These are phyloP conservation scores for Cyphomyrmex costatus DNA, from an alignment of 1,140 invertebrate species.

Conservation along the genomic window DNA sequence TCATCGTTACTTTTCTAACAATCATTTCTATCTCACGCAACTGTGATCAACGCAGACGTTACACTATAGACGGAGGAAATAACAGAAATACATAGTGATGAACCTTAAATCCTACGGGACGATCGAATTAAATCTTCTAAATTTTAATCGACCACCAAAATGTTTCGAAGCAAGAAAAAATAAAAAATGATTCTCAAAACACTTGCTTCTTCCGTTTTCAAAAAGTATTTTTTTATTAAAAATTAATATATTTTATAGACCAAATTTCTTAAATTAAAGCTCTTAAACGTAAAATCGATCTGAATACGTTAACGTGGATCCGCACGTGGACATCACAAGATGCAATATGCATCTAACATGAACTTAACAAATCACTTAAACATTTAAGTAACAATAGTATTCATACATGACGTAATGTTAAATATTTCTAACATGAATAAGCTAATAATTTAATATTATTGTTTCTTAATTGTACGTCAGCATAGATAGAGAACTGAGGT, in stretches of 20 bases:
- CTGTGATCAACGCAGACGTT: slow-evolving; percentile 18
- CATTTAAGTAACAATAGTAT: slow-evolving; percentile 57
- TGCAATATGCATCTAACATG: slow-evolving; percentile 19
- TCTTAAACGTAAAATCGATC: slow-evolving; percentile 19
- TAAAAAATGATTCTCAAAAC: neutral
- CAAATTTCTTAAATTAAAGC: slow-evolving; percentile 42
- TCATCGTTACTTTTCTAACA: neutral
- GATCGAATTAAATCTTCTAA: slow-evolving; percentile 23
- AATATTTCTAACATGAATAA: slow-evolving; percentile 57
- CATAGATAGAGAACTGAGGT: slow-evolving; percentile 72
- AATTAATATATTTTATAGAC: slow-evolving; percentile 4
- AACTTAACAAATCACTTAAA: slow-evolving; percentile 57
- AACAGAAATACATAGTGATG: slow-evolving; percentile 22
- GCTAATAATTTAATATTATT: slow-evolving; percentile 60
- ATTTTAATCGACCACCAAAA: slow-evolving; percentile 54
- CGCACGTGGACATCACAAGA: slow-evolving; percentile 11
- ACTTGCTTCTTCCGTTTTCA: slow-evolving; percentile 1
- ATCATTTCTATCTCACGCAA: slow-evolving; percentile 30
- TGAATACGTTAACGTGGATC: slow-evolving; percentile 5
- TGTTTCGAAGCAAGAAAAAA: neutral
- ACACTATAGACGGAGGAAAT: slow-evolving; percentile 31
- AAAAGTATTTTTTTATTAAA: slow-evolving; percentile 28
- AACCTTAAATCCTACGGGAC: neutral
- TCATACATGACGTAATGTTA: slow-evolving; percentile 52
- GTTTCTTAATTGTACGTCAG: slow-evolving; percentile 63